Conservation (phyloP, 2,113 vertebrate species). For the Halcyon malimbica region DNA sequence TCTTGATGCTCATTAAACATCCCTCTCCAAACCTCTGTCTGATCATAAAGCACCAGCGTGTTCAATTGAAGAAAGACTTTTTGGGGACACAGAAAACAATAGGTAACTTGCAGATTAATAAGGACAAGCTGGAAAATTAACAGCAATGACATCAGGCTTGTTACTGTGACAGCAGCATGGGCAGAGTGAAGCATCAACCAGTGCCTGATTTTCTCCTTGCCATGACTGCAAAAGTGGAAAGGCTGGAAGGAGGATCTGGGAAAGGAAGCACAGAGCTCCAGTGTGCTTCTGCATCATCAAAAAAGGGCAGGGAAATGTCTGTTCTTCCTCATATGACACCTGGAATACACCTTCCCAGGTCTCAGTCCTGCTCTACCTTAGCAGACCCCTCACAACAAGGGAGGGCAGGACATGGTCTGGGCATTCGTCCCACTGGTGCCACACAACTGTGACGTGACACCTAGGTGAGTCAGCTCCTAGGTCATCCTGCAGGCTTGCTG, state of each 20-base stretch:
- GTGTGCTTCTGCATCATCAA: neutral
- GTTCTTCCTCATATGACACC: neutral
- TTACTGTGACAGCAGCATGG: neutral
- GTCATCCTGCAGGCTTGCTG: neutral
- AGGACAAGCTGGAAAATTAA: neutral
- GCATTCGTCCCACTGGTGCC: neutral
- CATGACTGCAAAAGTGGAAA: neutral
- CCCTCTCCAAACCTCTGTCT: neutral
- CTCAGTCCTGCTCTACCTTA: neutral
- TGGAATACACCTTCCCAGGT: neutral
- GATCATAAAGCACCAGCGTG: neutral
- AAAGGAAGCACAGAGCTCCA: neutral
- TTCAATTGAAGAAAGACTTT: neutral
- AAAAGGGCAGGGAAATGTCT: neutral
- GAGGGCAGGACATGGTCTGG: neutral
- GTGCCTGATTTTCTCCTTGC: neutral
- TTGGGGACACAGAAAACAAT: neutral
- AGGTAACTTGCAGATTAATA: neutral
- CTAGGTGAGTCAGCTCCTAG: neutral
- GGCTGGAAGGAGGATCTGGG: neutral
- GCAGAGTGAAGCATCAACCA: neutral
- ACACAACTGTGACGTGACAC: fast-evolving
- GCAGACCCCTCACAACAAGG: neutral
- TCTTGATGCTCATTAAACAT: neutral
- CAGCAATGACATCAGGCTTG: neutral